Percentiles rank a stretch among this genome's conserved stretches.
Evolutionary conservation across 2,113 vertebrate species (phyloP).

Genomic region (Phaethornis superciliosus): DNA sequence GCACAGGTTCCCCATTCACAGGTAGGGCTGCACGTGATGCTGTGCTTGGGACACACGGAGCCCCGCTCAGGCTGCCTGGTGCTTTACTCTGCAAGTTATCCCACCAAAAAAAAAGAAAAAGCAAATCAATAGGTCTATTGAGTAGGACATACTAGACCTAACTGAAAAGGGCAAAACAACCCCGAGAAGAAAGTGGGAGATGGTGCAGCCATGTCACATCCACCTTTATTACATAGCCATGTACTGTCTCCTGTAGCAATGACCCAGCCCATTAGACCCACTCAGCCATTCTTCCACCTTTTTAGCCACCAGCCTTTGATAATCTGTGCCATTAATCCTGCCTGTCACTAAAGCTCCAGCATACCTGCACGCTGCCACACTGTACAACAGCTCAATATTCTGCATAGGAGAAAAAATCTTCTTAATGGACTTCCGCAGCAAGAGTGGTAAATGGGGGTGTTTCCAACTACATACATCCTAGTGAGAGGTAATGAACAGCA

Average conservation of each 20-base stretch:
- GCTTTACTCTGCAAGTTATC: neutral
- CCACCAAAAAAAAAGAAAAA: neutral
- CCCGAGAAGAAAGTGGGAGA: neutral
- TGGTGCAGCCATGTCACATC: neutral
- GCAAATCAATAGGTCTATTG: neutral
- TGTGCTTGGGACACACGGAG: neutral
- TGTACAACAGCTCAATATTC: neutral
- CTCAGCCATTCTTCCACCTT: conserved; percentile 16
- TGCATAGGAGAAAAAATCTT: neutral
- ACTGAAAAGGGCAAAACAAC: neutral
- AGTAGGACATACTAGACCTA: neutral
- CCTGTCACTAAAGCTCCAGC: neutral
- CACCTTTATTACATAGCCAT: neutral
- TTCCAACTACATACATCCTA: conserved; percentile 42
- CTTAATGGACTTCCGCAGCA: conserved; percentile 16
- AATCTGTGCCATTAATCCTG: conserved; percentile 47
- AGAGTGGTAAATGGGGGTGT: conserved; percentile 38
- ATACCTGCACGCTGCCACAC: neutral
- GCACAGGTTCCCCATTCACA: neutral
- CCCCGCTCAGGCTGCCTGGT: too few relatives aligned
- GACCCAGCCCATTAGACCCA: neutral
- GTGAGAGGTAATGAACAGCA: conserved; percentile 53
- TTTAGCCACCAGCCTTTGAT: conserved; percentile 15
- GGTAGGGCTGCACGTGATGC: neutral
- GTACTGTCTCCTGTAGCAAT: neutral